Evolutionary conservation across 2,113 vertebrate genomes (phyloP).

Genomic region (Drymodes brunneopygia): DNA sequence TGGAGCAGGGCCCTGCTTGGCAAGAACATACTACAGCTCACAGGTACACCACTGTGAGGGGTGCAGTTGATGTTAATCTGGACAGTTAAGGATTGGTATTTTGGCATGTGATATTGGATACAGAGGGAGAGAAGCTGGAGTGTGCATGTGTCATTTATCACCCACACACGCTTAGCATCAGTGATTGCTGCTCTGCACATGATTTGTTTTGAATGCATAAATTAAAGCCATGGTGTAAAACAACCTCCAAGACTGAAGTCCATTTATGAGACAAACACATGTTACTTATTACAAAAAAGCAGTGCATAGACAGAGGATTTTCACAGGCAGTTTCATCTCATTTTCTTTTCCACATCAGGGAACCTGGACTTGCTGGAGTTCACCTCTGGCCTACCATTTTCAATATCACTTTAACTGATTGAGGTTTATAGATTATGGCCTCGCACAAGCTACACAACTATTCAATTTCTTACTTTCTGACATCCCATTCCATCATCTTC

Average conservation of each 20-base stretch:
- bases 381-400: slow-evolving; percentile 2
- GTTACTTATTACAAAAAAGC: neutral
- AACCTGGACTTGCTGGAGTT: neutral
- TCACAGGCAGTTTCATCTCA: neutral
- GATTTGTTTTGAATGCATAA: slow-evolving; percentile 32
- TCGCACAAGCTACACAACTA: slow-evolving; percentile 6
- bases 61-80: neutral
- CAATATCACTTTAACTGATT: slow-evolving; percentile 31
- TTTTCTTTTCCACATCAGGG: slow-evolving; percentile 1
- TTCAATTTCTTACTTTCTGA: slow-evolving; percentile 49
- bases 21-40: neutral
- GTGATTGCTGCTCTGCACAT: neutral
- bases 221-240: slow-evolving; percentile 26
- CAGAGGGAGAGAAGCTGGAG: neutral
- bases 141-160: neutral
- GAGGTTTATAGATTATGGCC: slow-evolving; percentile 47
- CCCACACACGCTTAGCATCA: neutral
- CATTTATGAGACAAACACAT: slow-evolving; percentile 9
- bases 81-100: neutral
- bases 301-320: neutral
- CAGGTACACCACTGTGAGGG: neutral
- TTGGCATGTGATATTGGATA: neutral
- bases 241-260: neutral
- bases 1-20: neutral
- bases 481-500: slow-evolving; percentile 55